A percentile compares a stretch with the other conserved stretches of the same genome.
Conservation (phyloP, 1,140 invertebrate species). For the Drosophila ficusphila region DNA sequence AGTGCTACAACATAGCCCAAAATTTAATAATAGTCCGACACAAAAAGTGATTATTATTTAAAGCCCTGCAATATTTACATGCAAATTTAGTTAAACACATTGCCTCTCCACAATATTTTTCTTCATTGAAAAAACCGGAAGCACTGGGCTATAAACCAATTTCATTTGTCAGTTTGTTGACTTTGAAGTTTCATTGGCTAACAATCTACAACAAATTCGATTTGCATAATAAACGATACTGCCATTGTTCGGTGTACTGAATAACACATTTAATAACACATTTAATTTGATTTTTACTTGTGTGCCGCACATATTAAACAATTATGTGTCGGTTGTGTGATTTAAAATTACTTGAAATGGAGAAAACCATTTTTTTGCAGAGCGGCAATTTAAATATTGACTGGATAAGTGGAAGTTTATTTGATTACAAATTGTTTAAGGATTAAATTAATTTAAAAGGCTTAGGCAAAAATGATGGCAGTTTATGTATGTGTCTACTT, state of each 20-base stretch:
- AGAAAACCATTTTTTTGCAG: neutral
- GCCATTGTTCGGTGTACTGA: slow-evolving; percentile 12
- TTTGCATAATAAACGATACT: slow-evolving; percentile 69
- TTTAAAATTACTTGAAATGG: neutral
- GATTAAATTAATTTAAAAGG: neutral
- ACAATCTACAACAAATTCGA: slow-evolving; percentile 35
- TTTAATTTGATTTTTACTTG: slow-evolving; percentile 17
- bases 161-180: slow-evolving; percentile 55
- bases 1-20: no score
- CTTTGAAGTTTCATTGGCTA: slow-evolving; percentile 58
- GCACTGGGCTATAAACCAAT: neutral
- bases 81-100: neutral
- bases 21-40: neutral
- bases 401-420: neutral
- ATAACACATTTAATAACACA: slow-evolving; percentile 32
- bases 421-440: no score
- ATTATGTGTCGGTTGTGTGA: slow-evolving; percentile 7
- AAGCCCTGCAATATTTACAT: neutral
- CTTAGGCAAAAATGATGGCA: neutral
- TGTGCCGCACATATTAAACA: slow-evolving; percentile 12
- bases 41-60: neutral
- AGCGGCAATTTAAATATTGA: neutral
- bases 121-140: neutral
- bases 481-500: neutral
- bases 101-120: neutral